Percentiles rank a stretch among this genome's conserved stretches.
These are phyloP conservation scores for Cataglyphis altisquamis DNA, from an alignment of 2,888 invertebrate genomes.

Conservation along the genomic window DNA sequence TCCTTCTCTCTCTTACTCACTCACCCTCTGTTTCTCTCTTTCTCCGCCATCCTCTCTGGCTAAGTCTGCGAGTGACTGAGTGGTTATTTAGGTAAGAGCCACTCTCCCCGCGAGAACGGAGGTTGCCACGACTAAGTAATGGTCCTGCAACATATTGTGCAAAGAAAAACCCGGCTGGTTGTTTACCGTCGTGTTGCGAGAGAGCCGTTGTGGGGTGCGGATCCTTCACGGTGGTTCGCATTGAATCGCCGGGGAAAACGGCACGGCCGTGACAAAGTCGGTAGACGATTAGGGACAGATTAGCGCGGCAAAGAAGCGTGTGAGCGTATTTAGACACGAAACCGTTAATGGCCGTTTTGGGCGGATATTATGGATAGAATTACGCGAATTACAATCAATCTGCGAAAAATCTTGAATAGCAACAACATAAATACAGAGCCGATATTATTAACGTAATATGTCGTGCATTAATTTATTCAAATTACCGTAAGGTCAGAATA, in stretches of 20 bases:
- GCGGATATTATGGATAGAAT: slow-evolving; percentile 10
- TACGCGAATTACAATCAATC: not conserved
- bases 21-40: slow-evolving; percentile 53
- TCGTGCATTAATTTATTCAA: not conserved
- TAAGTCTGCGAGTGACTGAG: slow-evolving; percentile 85
- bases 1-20: slow-evolving; percentile 50
- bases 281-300: slow-evolving; percentile 50
- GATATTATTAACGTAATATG: not conserved
- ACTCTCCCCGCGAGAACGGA: slow-evolving; percentile 74
- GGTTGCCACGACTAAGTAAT: slow-evolving; percentile 82
- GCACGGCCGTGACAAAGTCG: slow-evolving; percentile 51
- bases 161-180: slow-evolving; percentile 81
- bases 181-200: slow-evolving; percentile 71
- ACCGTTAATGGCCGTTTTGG: slow-evolving; percentile 33
- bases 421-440: not conserved
- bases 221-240: slow-evolving; percentile 48
- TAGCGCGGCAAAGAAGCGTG: slow-evolving; percentile 51
- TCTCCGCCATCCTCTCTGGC: slow-evolving; percentile 74
- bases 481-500: not conserved
- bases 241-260: slow-evolving; percentile 46
- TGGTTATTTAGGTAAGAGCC: slow-evolving; percentile 86
- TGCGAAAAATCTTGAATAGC: not conserved
- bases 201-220: slow-evolving; percentile 46
- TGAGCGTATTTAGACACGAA: slow-evolving; percentile 34
- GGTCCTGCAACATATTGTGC: slow-evolving; percentile 84